A percentile compares a stretch with the other conserved stretches of the same genome.
Conservation (phyloP, 2,797 vertebrate genomes). For the Propithecus deckenii region DNA sequence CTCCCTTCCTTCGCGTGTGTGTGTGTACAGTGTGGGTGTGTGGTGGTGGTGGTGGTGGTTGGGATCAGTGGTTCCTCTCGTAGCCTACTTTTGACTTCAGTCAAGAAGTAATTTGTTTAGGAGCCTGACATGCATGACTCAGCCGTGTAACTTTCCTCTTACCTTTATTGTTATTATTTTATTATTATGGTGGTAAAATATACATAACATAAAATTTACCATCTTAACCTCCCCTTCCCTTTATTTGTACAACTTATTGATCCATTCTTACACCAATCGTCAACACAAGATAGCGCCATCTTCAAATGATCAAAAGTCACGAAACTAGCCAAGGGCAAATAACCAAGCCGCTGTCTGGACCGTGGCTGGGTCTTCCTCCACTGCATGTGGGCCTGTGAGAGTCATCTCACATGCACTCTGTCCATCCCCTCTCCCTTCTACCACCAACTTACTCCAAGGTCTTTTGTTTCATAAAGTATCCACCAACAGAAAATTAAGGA, state of each 20-base stretch:
- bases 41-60: neutral
- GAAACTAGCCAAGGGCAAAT: neutral
- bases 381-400: rapidly evolving
- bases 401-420: neutral
- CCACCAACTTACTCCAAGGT: neutral
- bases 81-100: neutral
- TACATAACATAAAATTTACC: neutral
- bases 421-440: neutral
- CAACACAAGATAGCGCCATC: rapidly evolving
- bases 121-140: rapidly evolving
- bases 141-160: rapidly evolving
- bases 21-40: neutral
- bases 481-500: neutral
- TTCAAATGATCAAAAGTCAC: neutral
- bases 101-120: neutral
- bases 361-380: rapidly evolving
- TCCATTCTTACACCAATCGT: neutral
- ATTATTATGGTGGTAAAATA: neutral
- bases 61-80: neutral
- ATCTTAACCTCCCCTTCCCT: neutral
- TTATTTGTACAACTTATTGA: too few relatives aligned
- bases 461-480: neutral
- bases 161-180: neutral
- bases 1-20: neutral
- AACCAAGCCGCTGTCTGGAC: rapidly evolving